Evolutionary conservation across 2,113 vertebrate genomes (phyloP).

Genomic region (Neolamprologus tretocephalus): DNA sequence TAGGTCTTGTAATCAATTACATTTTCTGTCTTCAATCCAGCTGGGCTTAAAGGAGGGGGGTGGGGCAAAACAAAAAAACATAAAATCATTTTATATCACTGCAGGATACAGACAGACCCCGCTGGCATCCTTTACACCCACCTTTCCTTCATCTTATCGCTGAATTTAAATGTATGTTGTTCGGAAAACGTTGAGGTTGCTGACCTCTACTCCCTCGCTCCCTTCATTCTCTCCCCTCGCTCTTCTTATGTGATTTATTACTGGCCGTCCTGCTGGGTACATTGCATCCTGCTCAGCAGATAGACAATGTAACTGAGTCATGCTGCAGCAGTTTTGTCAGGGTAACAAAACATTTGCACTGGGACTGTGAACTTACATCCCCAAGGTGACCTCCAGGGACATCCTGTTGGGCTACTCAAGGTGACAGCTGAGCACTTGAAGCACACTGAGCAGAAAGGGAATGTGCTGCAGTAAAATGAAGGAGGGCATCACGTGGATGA

Average conservation of each 20-base stretch:
- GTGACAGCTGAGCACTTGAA: conserved; percentile 35
- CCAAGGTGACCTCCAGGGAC: conserved; percentile 57
- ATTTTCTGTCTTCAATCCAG: conserved; percentile 13
- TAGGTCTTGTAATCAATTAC: conserved; percentile 33
- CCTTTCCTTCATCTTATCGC: neutral
- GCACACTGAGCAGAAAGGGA: neutral
- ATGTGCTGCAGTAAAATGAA: conserved; percentile 27
- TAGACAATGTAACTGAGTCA: conserved; percentile 48
- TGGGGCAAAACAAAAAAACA: neutral
- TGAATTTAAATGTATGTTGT: conserved; percentile 28
- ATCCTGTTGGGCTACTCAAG: conserved; percentile 39
- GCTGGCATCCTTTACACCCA: neutral
- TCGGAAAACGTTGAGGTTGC: conserved; percentile 32
- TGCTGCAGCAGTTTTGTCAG: conserved; percentile 50
- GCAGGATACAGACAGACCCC: neutral
- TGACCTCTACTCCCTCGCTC: conserved; percentile 14
- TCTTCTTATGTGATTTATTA: conserved; percentile 42
- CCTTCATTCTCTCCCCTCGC: neutral
- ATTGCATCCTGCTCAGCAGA: conserved; percentile 10
- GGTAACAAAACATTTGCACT: conserved; percentile 35
- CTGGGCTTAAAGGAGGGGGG: neutral
- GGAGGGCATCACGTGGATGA: conserved; percentile 17
- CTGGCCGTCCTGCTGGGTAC: neutral
- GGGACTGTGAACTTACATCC: conserved; percentile 26
- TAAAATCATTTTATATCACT: neutral